A percentile compares a stretch with the other conserved stretches of the same genome.
phyloP scores from a whole-genome alignment of 2,888 invertebrate genomes.

The Apoda limacodes region DNA sequence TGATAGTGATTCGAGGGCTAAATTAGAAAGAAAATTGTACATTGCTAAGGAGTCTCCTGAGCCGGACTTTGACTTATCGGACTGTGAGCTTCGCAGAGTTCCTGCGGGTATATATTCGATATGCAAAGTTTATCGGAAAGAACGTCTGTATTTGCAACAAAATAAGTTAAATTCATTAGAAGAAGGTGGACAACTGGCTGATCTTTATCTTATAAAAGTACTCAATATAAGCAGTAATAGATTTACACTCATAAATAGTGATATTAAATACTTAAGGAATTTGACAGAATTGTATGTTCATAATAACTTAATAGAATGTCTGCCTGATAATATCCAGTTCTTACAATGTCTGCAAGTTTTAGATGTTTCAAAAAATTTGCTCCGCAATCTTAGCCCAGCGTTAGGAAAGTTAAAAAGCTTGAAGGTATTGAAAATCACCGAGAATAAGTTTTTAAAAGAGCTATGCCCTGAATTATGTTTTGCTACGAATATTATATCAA shows the following conservation, averaged over 20 bases:
- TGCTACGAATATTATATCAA: constrained; percentile 69
- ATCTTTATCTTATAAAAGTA: constrained; percentile 74
- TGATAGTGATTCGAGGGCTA: constrained; percentile 32
- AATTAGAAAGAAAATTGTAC: constrained; percentile 55
- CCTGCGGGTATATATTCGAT: constrained; percentile 83
- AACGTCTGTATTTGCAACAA: constrained; percentile 72
- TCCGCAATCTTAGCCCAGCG: constrained; percentile 72
- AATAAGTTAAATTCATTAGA: constrained; percentile 77
- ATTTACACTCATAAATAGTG: constrained; percentile 73
- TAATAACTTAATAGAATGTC: constrained; percentile 75
- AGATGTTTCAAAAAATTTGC: constrained; percentile 77
- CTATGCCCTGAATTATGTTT: constrained; percentile 76
- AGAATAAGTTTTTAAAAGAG: constrained; percentile 68
- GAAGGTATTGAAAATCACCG: constrained; percentile 69
- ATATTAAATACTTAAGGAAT: constrained; percentile 73
- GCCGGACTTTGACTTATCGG: constrained; percentile 82
- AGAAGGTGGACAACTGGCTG: constrained; percentile 78
- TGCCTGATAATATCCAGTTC: constrained; percentile 77
- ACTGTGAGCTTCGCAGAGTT: constrained; percentile 78
- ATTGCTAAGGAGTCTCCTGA: constrained; percentile 80
- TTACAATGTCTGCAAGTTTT: constrained; percentile 74
- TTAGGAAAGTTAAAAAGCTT: constrained; percentile 74
- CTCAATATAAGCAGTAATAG: constrained; percentile 77
- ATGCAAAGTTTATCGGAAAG: constrained; percentile 86
- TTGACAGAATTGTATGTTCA: constrained; percentile 81